Conservation (phyloP, 2,888 invertebrate genomes). For the Apocheima hispidaria region DNA sequence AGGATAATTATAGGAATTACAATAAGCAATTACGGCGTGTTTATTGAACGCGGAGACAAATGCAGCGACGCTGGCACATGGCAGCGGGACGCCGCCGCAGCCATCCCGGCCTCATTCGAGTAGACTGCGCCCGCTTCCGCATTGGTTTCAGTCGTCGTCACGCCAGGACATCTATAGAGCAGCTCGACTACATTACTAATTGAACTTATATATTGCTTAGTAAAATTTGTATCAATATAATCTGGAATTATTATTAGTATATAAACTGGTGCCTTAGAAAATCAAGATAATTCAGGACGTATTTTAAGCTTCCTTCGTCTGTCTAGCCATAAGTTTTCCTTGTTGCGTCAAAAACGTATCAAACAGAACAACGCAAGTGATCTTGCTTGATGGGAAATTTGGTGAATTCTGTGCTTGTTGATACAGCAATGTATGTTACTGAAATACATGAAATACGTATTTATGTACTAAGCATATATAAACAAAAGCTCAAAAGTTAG, state of each 20-base stretch:
- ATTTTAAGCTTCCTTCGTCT: not conserved
- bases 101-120: slow-evolving; percentile 81
- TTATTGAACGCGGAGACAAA: slow-evolving; percentile 46
- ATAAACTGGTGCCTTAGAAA: too few relatives aligned
- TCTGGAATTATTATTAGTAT: too few relatives aligned
- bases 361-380: not conserved
- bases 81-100: slow-evolving; percentile 58
- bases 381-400: not conserved
- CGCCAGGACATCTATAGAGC: slow-evolving; percentile 73
- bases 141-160: slow-evolving; percentile 79
- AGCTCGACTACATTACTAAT: slow-evolving; percentile 46
- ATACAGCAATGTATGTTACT: too few relatives aligned
- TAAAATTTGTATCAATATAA: not conserved
- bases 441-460: not conserved
- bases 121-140: slow-evolving; percentile 75
- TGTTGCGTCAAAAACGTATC: not conserved
- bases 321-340: too few relatives aligned
- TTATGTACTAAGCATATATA: not conserved
- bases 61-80: slow-evolving; percentile 51
- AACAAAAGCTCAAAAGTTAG: not conserved
- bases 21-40: slow-evolving; percentile 44
- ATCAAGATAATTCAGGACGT: not conserved
- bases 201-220: not conserved
- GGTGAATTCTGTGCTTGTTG: too few relatives aligned
- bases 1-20: slow-evolving; percentile 39